A percentile compares a stretch with the other conserved stretches of the same genome.
phyloP scores from a whole-genome alignment of 2,113 vertebrate species.

The Haliaeetus leucogaster region DNA sequence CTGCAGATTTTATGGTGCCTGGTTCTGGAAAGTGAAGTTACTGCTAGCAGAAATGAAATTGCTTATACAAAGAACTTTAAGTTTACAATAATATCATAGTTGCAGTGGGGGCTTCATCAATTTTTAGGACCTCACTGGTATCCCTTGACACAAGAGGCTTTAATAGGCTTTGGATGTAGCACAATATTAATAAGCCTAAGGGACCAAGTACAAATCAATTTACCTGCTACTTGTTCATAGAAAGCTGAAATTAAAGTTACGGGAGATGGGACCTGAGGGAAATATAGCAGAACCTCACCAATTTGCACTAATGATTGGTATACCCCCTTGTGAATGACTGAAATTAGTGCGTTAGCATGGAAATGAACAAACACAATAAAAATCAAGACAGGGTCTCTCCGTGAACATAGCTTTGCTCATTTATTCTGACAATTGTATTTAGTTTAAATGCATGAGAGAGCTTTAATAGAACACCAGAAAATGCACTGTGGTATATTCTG shows the following conservation, averaged over 20 bases:
- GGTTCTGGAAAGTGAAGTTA: neutral
- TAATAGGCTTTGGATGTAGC: constrained; percentile 52
- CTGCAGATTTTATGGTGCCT: neutral
- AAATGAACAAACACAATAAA: constrained; percentile 65
- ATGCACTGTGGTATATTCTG: neutral
- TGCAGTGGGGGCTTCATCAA: constrained; percentile 4
- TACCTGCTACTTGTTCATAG: constrained; percentile 48
- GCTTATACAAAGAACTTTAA: neutral
- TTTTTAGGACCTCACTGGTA: constrained; percentile 42
- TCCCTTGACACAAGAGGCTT: constrained; percentile 50
- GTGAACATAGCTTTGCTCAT: constrained; percentile 10
- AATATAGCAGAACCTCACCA: constrained; percentile 63
- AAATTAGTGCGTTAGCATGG: constrained; percentile 52
- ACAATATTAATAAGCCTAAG: constrained; percentile 64
- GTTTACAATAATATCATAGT: constrained; percentile 2
- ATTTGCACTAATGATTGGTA: constrained; percentile 66
- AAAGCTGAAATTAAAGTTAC: constrained; percentile 68
- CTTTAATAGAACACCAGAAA: constrained; percentile 25
- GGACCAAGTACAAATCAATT: constrained; percentile 61
- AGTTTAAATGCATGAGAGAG: constrained; percentile 38
- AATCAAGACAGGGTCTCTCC: constrained; percentile 1
- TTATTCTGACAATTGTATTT: constrained; percentile 54
- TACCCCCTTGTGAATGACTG: constrained; percentile 43
- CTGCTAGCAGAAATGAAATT: neutral
- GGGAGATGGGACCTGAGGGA: constrained; percentile 52